Conservation (phyloP, 1,140 invertebrate genomes). For the Bombyx mandarina region DNA sequence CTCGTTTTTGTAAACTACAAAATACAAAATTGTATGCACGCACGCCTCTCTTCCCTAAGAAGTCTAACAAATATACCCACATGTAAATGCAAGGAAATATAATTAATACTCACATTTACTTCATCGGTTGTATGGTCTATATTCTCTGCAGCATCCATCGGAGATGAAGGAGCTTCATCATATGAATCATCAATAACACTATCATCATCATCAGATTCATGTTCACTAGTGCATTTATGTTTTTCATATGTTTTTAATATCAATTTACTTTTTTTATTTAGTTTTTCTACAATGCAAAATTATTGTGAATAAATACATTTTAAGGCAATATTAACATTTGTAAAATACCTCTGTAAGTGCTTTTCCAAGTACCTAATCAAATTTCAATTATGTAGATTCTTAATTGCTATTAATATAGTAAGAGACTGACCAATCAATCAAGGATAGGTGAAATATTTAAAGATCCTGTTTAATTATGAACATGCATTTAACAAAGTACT, state of each 20-base stretch:
- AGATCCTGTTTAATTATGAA: too few relatives aligned
- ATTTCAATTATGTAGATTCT: neutral
- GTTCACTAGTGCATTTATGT: slow-evolving; percentile 10
- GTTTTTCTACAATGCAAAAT: slow-evolving; percentile 33
- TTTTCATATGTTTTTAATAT: slow-evolving; percentile 34
- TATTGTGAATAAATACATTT: neutral
- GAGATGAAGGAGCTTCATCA: slow-evolving; percentile 18
- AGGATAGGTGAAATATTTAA: too few relatives aligned
- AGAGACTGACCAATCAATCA: neutral
- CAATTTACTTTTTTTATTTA: slow-evolving; percentile 19
- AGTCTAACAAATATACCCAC: too few relatives aligned
- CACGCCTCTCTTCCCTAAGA: too few relatives aligned
- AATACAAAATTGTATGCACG: too few relatives aligned
- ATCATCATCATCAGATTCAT: slow-evolving; percentile 3
- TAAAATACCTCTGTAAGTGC: too few relatives aligned
- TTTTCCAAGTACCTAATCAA: too few relatives aligned
- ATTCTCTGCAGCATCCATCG: slow-evolving; percentile 15
- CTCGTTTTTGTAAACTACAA: too few relatives aligned
- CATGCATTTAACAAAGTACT: too few relatives aligned
- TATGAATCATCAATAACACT: slow-evolving; percentile 21
- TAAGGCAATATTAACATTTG: too few relatives aligned
- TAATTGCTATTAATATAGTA: neutral
- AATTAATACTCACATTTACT: too few relatives aligned
- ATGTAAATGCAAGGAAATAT: too few relatives aligned
- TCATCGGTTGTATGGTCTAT: neutral